Evolutionary conservation across 2,888 invertebrate genomes (phyloP).

Genomic region (Lasius platythorax): DNA sequence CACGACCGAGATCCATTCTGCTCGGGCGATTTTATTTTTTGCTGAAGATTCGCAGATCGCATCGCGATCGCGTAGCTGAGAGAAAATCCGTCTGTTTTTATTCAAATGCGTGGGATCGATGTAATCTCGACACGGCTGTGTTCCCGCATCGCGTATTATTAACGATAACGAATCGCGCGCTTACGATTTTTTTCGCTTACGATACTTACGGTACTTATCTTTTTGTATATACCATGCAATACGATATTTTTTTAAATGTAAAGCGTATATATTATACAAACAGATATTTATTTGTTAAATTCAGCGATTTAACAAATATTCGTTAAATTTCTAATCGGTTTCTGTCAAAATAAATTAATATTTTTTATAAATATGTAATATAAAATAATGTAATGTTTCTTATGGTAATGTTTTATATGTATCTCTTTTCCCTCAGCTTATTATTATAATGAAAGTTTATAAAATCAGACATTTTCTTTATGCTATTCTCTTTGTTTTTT

Average conservation of each 20-base stretch:
- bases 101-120: conserved; percentile 50
- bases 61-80: neutral
- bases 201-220: conserved; percentile 18
- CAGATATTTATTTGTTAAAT: neutral
- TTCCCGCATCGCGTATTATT: conserved; percentile 39
- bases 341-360: neutral
- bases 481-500: neutral
- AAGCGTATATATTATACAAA: neutral
- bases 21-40: conserved; percentile 33
- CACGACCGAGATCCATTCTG: conserved; percentile 31
- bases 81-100: conserved; percentile 37
- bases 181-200: conserved; percentile 26
- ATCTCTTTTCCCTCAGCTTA: neutral
- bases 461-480: neutral
- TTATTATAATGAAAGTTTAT: neutral
- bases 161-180: conserved; percentile 33
- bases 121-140: conserved; percentile 37
- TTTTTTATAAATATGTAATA: neutral
- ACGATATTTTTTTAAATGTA: neutral
- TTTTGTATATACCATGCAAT: neutral
- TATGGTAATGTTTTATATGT: neutral
- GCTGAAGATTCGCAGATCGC: conserved; percentile 17
- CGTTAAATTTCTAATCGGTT: neutral
- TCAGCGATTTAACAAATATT: neutral
- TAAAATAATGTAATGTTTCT: neutral